Base-by-base conservation (phyloP, 2,888 invertebrate species). In the Mactromeris polynyma region DNA sequence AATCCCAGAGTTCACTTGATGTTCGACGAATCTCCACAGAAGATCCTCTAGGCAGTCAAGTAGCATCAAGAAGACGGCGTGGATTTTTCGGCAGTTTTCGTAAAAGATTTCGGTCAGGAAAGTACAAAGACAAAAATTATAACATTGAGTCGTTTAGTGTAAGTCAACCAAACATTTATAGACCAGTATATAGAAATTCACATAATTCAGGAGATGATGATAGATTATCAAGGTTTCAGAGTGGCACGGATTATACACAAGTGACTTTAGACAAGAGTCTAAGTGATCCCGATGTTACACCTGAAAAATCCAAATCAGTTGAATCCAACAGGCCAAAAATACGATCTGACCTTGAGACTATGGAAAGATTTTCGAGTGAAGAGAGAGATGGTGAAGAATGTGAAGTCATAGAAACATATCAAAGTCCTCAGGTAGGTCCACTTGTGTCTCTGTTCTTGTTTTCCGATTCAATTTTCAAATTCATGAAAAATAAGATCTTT, bases 51-150 rank as follows among this genome's bases (percentile, higher is more conserved):
- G 46, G 54, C 17, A 33, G 33, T 21, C 83, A 54, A 46, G 81
- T n/a, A 33, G 2, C 64, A 6, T 64, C 84, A 4, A 86, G 89
- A 38, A 73, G 81, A 33, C 58, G 91, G 26, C 64, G 83, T 73
- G 78, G 77, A 82, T 89, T 91, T 80, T 90, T 91, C 73, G 82
- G 81, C 81, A 91, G 91, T 81, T 89, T 91, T 85, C 89, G 91
- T 9, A 89, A 87, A 78, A 86, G 78, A 69, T 85, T 91, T 64
- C 82, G 85, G n/a, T 40, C 81, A 19, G 78, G 83, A 38, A 91
- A 91, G 79, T 87, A 85, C 46, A 85, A 87, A 81, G 91, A 91
- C 36, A 89, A 89, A 80, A 91, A 91, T 84, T 86, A 83, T 21
- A 91, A 91, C 81, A 79, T 91, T 36, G 88, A 86, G 46, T 78